Conservation (phyloP, 2,888 invertebrate genomes). For the Ochropacha duplaris region DNA sequence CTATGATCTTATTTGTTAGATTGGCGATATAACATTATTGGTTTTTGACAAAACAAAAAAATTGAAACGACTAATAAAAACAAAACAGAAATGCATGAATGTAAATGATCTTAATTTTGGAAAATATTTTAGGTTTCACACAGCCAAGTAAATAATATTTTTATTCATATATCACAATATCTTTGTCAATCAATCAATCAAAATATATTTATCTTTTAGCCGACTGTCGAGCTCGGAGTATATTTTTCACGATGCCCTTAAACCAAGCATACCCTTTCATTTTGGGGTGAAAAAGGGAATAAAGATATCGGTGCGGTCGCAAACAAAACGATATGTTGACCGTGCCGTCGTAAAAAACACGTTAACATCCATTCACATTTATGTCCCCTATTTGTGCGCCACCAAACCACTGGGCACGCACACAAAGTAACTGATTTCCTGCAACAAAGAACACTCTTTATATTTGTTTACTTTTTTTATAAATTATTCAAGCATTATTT, state of each 20-base stretch:
- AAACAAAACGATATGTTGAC: slow-evolving; percentile 80
- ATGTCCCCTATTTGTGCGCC: slow-evolving; percentile 73
- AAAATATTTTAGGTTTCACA: too few relatives aligned
- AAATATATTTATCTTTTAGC: not conserved
- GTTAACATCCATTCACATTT: slow-evolving; percentile 83
- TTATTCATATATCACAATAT: not conserved
- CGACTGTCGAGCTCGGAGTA: not conserved
- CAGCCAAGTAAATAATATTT: too few relatives aligned
- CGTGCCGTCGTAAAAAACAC: slow-evolving; percentile 79
- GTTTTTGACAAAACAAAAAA: not conserved
- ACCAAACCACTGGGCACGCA: slow-evolving; percentile 65
- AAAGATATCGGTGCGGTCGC: slow-evolving; percentile 74
- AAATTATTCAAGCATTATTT: slow-evolving; percentile 8
- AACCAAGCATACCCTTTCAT: slow-evolving; percentile 42
- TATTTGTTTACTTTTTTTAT: slow-evolving; percentile 37
- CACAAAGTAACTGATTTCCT: slow-evolving; percentile 76
- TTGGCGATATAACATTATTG: slow-evolving; percentile 17
- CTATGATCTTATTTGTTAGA: slow-evolving; percentile 61
- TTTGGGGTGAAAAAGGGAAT: slow-evolving; percentile 63
- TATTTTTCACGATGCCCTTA: not conserved
- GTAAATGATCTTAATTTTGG: too few relatives aligned
- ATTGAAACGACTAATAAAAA: not conserved
- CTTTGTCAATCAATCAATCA: too few relatives aligned
- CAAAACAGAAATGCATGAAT: not conserved
- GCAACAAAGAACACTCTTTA: slow-evolving; percentile 52